These are phyloP conservation scores for Cheirogaleus major DNA, from an alignment of 2,797 vertebrate genomes.

Conservation along the genomic window DNA sequence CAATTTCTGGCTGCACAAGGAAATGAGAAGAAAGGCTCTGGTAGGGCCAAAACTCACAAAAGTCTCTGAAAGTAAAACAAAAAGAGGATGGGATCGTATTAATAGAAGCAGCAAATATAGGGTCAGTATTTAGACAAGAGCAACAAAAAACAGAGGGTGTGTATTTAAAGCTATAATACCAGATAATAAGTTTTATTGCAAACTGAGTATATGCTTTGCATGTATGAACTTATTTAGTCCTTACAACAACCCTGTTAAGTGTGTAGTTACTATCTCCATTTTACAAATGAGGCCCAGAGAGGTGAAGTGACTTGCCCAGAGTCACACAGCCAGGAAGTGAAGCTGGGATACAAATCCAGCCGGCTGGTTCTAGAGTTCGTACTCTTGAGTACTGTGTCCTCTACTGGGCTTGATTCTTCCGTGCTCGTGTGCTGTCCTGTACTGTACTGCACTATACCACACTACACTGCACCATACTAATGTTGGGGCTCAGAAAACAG, in stretches of 20 bases:
- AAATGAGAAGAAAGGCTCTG: neutral
- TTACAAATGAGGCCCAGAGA: neutral
- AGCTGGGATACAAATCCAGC: neutral
- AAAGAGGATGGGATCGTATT: neutral
- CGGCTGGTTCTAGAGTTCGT: neutral
- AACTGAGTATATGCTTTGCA: neutral
- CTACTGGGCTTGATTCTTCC: neutral
- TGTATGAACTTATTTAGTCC: neutral
- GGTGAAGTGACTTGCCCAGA: neutral
- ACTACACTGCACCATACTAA: neutral
- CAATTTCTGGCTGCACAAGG: neutral
- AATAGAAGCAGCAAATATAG: neutral
- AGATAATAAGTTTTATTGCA: neutral
- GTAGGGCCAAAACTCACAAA: neutral
- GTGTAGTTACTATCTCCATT: neutral
- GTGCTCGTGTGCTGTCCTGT: accelerated
- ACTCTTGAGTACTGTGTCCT: too few species aligned
- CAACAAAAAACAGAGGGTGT: neutral
- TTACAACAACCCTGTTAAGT: neutral
- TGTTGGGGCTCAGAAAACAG: neutral
- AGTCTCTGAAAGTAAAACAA: neutral
- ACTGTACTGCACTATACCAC: neutral
- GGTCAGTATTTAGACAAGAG: neutral
- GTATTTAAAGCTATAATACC: neutral
- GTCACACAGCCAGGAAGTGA: neutral